These are phyloP conservation scores for Oryzias dopingdopingensis DNA, from an alignment of 2,797 vertebrate genomes.

Conservation along the genomic window DNA sequence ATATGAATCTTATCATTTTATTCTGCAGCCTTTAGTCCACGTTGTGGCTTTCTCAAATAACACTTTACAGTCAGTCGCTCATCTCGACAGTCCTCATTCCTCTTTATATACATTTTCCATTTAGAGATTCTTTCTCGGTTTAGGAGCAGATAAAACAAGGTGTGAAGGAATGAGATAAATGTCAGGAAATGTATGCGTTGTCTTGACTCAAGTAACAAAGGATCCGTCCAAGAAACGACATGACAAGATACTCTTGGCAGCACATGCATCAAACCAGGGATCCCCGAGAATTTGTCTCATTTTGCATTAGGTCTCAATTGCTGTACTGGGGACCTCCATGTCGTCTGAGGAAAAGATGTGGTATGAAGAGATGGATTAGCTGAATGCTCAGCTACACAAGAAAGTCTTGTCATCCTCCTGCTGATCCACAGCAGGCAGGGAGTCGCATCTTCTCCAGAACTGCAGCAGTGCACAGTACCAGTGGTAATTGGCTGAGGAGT, in stretches of 20 bases:
- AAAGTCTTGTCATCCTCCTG: constrained; percentile 42
- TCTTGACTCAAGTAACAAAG: constrained; percentile 43
- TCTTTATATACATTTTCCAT: constrained; percentile 46
- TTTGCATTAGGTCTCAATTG: constrained; percentile 42
- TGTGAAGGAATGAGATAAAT: constrained; percentile 47
- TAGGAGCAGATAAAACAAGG: constrained; percentile 17
- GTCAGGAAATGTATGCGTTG: constrained; percentile 45
- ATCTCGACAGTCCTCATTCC: constrained; percentile 23
- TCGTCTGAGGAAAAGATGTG: constrained; percentile 39
- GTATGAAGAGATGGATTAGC: constrained; percentile 55
- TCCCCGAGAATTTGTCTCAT: constrained; percentile 51
- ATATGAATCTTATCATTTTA: constrained; percentile 52
- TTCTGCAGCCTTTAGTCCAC: constrained; percentile 46
- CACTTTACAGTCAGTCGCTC: constrained; percentile 41
- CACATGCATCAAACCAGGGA: constrained; percentile 38
- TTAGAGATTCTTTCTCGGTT: constrained; percentile 22
- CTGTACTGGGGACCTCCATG: constrained; percentile 33
- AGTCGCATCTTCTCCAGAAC: constrained; percentile 41
- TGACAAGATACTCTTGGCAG: constrained; percentile 22
- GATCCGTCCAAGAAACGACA: constrained; percentile 39
- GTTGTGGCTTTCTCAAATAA: constrained; percentile 42
- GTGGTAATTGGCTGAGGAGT: constrained; percentile 62
- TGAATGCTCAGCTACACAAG: constrained; percentile 41
- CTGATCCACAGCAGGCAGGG: constrained; percentile 32
- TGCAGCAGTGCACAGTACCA: constrained; percentile 29